Evolutionary conservation across 1,140 invertebrate genomes (phyloP).

Genomic region (Hormaphis cornu): DNA sequence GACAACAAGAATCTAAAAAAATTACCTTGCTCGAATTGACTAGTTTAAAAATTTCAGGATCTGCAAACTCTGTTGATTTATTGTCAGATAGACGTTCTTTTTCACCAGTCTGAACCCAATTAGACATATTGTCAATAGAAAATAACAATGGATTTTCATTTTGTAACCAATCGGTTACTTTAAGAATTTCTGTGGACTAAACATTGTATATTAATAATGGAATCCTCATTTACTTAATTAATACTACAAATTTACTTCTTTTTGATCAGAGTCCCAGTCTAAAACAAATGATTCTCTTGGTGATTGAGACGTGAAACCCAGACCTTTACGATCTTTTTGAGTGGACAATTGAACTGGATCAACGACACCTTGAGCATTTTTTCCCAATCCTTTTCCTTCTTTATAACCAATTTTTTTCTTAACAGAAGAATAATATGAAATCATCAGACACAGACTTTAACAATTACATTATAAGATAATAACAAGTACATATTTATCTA

Average conservation of each 20-base stretch:
- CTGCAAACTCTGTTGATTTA: slow-evolving; percentile 54
- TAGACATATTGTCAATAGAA: neutral
- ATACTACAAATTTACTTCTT: slow-evolving; percentile 2
- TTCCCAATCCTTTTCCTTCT: slow-evolving; percentile 76
- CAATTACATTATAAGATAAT: neutral
- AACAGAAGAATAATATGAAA: slow-evolving; percentile 14
- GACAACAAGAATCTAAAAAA: neutral
- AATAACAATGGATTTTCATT: neutral
- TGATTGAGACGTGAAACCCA: slow-evolving; percentile 62
- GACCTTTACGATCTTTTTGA: slow-evolving; percentile 72
- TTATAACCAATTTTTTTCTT: slow-evolving; percentile 62
- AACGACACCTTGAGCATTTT: slow-evolving; percentile 66
- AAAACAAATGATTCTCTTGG: slow-evolving; percentile 52
- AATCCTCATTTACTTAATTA: neutral
- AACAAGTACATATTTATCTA: neutral
- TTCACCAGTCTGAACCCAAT: slow-evolving; percentile 2
- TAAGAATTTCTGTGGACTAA: neutral
- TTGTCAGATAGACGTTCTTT: slow-evolving; percentile 2
- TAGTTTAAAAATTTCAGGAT: slow-evolving; percentile 56
- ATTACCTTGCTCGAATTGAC: slow-evolving; percentile 63
- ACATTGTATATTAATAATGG: neutral
- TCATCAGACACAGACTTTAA: neutral
- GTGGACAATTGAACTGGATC: slow-evolving; percentile 68
- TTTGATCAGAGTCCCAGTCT: slow-evolving; percentile 51
- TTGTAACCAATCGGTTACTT: slow-evolving; percentile 21